Evolutionary conservation across 2,797 vertebrate species (phyloP).

Genomic region (Huso huso): DNA sequence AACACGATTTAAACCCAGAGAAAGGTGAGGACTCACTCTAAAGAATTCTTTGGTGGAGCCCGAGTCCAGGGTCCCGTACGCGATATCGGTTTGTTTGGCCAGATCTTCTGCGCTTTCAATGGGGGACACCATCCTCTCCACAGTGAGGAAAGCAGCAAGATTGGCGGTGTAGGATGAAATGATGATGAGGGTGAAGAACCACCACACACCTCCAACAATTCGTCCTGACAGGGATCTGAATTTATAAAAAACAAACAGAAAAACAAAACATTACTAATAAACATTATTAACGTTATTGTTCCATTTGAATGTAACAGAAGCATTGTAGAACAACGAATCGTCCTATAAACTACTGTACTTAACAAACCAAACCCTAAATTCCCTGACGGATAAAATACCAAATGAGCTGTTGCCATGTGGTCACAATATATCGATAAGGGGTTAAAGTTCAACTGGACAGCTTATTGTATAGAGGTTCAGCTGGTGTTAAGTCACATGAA

Average conservation of each 20-base stretch:
- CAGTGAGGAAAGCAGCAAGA: slow-evolving; percentile 96
- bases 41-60: slow-evolving; percentile 99
- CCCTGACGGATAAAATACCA: too few species aligned
- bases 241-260: not conserved
- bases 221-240: slow-evolving; percentile 93
- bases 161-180: slow-evolving; percentile 99
- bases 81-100: slow-evolving; percentile 98
- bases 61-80: slow-evolving; percentile 97
- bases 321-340: too few species aligned
- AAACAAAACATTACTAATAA: not conserved
- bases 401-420: too few species aligned
- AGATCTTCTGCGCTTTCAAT: slow-evolving; percentile 98
- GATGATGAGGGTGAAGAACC: slow-evolving; percentile 99
- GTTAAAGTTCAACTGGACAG: too few species aligned
- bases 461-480: too few species aligned
- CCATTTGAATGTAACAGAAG: not conserved
- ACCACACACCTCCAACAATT: slow-evolving; percentile 98
- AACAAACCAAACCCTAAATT: too few species aligned
- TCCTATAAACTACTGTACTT: too few species aligned
- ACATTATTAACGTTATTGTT: not conserved
- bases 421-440: too few species aligned
- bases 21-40: slow-evolving; percentile 73
- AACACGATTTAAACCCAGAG: slow-evolving; percentile 7
- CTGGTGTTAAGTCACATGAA: too few species aligned
- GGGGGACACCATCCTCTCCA: slow-evolving; percentile 98